Base-by-base conservation (phyloP, 2,113 vertebrate genomes). In the Sakesphorus luctuosus region DNA sequence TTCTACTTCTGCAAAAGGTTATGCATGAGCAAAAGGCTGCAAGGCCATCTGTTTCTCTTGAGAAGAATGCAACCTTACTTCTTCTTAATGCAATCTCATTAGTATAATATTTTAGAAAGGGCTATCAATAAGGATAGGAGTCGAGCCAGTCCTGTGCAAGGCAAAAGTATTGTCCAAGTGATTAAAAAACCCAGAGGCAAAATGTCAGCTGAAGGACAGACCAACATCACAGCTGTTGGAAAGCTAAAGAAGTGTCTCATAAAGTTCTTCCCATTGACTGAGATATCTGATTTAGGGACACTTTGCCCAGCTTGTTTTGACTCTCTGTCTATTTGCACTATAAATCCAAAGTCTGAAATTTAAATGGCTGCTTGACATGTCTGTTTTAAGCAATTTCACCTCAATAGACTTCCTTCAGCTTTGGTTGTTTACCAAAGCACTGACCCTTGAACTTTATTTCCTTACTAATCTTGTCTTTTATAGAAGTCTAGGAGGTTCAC, bases 391-490 rank as follows among this genome's bases (percentile, higher is more conserved):
- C 44, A 88, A 92, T 90, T 84, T 94, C 84, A 92, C 61, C 66
- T 84, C 58, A 43, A 58, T 76, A 66, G 66, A 75, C 56, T 94
- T 85, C 26, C 35, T 83, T 79, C 4, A 3, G 46, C 76, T 90
- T 75, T 88, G 66, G 24, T 29, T 93, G 76, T 95, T 93, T 92
- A 92, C 68, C 49, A 81, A 88, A 84, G 56, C 9, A 38, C 73
- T 69, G 87, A 68, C 43, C 76, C n/a, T 93, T 87, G 52, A 72
- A 69, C 69, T 88, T 93, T 77, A 91, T 97, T 96, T 97, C 76
- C 79, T 72, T 94, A 92, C 69, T 95, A 84, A 90, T 94, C 84
- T 94, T 86, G 67, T 86, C 61, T 83, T 77, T 87, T 89, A 52
- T 40, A 82, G 71, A 94, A 81, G 24, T 90, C 88, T 55, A 65